These are phyloP conservation scores for Gambusia affinis DNA, from an alignment of 2,113 vertebrate species.

Conservation along the genomic window DNA sequence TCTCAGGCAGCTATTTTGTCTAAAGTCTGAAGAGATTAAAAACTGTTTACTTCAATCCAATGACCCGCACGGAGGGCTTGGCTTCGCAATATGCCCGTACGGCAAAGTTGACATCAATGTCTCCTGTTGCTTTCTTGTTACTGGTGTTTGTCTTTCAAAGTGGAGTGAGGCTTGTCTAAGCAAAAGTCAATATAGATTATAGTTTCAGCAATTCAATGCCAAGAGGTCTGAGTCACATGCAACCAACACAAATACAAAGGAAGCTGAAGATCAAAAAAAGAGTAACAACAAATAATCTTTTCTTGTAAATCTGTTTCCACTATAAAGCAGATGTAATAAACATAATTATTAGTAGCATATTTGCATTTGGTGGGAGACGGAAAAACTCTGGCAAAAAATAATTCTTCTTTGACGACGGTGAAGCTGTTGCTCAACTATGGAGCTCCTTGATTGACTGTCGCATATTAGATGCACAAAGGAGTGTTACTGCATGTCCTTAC, in stretches of 20 bases:
- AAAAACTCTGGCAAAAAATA: too few species aligned
- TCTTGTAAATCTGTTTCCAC: not conserved
- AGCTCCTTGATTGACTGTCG: too few species aligned
- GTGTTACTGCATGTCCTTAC: too few species aligned
- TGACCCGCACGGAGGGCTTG: conserved; percentile 54
- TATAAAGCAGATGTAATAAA: too few species aligned
- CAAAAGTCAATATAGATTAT: conserved; percentile 60
- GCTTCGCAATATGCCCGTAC: conserved; percentile 69
- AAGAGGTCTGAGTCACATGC: conserved; percentile 17
- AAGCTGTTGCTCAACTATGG: too few species aligned
- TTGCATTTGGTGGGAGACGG: too few species aligned
- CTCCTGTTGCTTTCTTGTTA: conserved; percentile 61
- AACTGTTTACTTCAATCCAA: conserved; percentile 57
- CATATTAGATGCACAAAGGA: too few species aligned
- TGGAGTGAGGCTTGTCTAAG: conserved; percentile 60
- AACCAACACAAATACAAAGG: not conserved
- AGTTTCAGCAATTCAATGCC: conserved; percentile 24
- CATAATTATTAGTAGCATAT: too few species aligned
- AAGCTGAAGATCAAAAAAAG: not conserved
- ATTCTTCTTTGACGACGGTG: too few species aligned
- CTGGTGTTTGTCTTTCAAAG: conserved; percentile 67
- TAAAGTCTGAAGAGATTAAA: conserved; percentile 59
- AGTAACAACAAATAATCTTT: not conserved
- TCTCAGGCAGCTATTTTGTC: conserved; percentile 60
- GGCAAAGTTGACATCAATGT: conserved; percentile 55